Base-by-base conservation (phyloP, 2,797 vertebrate genomes). In the Pteronotus mesoamericanus region DNA sequence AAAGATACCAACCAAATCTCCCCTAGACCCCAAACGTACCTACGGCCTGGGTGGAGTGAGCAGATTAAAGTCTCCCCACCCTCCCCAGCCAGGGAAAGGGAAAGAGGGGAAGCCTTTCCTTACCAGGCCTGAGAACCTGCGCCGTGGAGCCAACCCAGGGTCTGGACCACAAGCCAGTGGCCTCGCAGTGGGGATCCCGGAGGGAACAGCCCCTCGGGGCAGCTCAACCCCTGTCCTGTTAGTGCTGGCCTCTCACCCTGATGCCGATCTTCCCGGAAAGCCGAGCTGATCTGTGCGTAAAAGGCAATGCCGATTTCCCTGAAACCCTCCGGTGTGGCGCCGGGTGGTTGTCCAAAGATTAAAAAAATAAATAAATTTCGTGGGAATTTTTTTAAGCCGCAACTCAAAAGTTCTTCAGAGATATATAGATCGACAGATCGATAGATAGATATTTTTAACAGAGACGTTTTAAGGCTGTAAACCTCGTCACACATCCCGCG, bases 71-170 rank as follows among this genome's bases (percentile, higher is more conserved):
- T 16, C 9, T 34, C 0, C 32, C 5, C 9, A 24, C 1, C 21
- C 12, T 15, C 2, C 24, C 11, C 7, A 22, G 7, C 1, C 0
- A 2, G 18, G 10, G 2, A 5, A 61, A 66, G 24, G 1, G 2
- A 22, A 26, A 9, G 10, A 53, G 14, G 21, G 21, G n/a, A 22
- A n/a, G 7, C 46, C 3, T 74, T 86, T 90, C 86, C 69, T 89
- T n/a, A 22, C 1, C 15, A 5, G 34, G 72, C 46, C 32, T 0
- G 9, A 78, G 29, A 82, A 46, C 19, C 32, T 26, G 51, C 34
- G 34, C n/a, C 32, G 0, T 6, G 39, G 16, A 85, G 48, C 37
- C 11, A 12, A 32, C 46, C 59, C 68, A 29, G 64, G 2, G 4
- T 53, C 46, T 10, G 4, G 12, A 32, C 18, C n/a, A 15, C 0